Evolutionary conservation across 2,797 vertebrate species (phyloP).

Genomic region (Pteronotus mesoamericanus): DNA sequence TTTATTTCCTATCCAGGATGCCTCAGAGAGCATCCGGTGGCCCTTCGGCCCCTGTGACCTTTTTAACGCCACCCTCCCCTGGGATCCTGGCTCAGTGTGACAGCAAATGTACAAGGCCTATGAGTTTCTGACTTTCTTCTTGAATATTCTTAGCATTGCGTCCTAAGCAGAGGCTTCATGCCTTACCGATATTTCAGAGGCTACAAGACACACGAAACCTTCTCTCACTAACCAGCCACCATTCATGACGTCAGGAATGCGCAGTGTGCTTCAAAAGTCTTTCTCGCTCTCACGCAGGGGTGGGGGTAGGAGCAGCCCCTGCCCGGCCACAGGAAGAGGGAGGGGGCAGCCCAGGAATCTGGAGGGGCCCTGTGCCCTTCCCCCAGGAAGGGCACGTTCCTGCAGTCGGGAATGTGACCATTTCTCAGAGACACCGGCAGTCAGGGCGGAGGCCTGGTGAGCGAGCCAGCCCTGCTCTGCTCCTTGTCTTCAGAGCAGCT

Average conservation of each 20-base stretch:
- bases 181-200: neutral
- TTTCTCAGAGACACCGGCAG: neutral
- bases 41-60: neutral
- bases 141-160: neutral
- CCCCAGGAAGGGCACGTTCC: rapidly evolving
- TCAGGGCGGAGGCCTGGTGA: neutral
- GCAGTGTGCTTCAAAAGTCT: too few relatives aligned
- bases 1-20: neutral
- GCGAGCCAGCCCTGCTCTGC: neutral
- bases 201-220: neutral
- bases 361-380: neutral
- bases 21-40: neutral
- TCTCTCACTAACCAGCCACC: neutral
- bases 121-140: neutral
- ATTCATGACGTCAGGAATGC: neutral
- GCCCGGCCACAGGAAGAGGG: neutral
- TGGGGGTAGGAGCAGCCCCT: neutral
- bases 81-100: neutral
- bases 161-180: neutral
- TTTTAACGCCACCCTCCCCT: neutral
- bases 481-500: neutral
- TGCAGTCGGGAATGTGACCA: neutral
- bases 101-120: neutral
- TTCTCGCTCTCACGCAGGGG: neutral
- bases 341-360: neutral